Conservation (phyloP, 1,140 invertebrate species). For the Mactra quadrangularis region DNA sequence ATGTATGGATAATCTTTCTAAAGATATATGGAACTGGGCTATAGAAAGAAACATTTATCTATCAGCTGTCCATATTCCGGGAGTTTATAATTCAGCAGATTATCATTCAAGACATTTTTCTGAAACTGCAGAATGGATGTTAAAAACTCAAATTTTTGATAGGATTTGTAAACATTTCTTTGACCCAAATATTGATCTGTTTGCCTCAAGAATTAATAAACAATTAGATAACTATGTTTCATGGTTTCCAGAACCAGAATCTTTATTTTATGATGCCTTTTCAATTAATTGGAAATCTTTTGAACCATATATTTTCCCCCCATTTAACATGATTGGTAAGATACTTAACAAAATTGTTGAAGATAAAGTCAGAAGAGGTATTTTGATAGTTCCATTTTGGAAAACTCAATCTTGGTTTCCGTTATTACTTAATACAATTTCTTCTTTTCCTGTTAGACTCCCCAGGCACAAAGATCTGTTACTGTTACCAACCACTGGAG, state of each 20-base stretch:
- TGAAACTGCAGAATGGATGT: constrained; percentile 23
- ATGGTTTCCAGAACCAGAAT: constrained; percentile 35
- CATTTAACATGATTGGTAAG: too few species aligned
- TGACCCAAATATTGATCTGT: constrained; percentile 25
- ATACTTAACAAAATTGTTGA: constrained; percentile 4
- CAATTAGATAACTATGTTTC: constrained; percentile 18
- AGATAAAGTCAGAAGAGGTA: background rate
- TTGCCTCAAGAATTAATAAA: constrained; percentile 24
- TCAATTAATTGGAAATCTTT: background rate
- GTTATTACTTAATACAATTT: too few species aligned
- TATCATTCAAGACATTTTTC: constrained; percentile 42
- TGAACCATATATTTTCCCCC: constrained; percentile 40
- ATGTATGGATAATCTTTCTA: constrained; percentile 28
- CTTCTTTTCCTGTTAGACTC: too few species aligned
- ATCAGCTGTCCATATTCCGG: constrained; percentile 50
- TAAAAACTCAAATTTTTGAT: constrained; percentile 33
- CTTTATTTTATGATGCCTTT: constrained; percentile 21
- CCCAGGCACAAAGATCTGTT: too few species aligned
- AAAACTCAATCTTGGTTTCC: constrained; percentile 29
- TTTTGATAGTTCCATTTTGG: constrained; percentile 7
- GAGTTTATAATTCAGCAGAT: constrained; percentile 51
- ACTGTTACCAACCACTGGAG: too few species aligned
- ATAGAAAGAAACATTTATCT: constrained; percentile 37
- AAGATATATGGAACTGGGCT: constrained; percentile 57
- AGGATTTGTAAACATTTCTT: constrained; percentile 12